phyloP scores from a whole-genome alignment of 2,888 invertebrate genomes.

The Diloba caeruleocephala region DNA sequence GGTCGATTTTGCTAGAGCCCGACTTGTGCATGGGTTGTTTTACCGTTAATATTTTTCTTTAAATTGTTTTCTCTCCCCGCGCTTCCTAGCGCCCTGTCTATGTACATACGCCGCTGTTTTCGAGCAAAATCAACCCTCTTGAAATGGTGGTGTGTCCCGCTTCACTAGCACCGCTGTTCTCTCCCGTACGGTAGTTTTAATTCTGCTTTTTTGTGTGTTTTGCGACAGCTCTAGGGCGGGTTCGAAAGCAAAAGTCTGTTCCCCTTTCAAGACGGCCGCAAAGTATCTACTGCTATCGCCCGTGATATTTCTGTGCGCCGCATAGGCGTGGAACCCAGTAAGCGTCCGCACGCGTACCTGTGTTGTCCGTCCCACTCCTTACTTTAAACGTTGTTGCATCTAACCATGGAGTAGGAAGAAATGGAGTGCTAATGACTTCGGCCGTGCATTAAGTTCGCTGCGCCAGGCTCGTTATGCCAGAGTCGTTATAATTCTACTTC shows the following conservation, averaged over 20 bases:
- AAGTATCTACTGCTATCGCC: conserved; percentile 93
- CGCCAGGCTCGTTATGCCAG: no score
- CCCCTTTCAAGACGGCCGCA: conserved; percentile 93
- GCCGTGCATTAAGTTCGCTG: no score
- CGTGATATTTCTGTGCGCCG: conserved; percentile 93
- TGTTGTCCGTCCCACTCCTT: conserved; percentile 65
- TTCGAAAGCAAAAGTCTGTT: conserved; percentile 91
- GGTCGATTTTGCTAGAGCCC: conserved; percentile 76
- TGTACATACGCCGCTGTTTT: conserved; percentile 69
- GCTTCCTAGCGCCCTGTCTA: conserved; percentile 51
- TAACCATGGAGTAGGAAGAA: no score
- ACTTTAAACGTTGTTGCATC: conserved; percentile 52
- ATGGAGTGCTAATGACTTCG: no score
- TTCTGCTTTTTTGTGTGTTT: conserved; percentile 84
- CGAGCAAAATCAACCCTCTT: conserved; percentile 88
- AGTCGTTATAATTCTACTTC: no score
- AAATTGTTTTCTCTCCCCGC: conserved; percentile 40
- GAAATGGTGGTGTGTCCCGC: conserved; percentile 81
- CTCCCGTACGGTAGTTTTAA: conserved; percentile 57
- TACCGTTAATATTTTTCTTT: conserved; percentile 47
- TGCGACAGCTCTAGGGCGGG: conserved; percentile 89
- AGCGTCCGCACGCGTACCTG: conserved; percentile 83
- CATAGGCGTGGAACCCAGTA: conserved; percentile 85
- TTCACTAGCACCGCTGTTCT: conserved; percentile 63
- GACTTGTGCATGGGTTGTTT: conserved; percentile 84